A percentile compares a stretch with the other conserved stretches of the same genome.
These are phyloP conservation scores for Eremophila alpestris DNA, from an alignment of 2,797 vertebrate species.

Conservation along the genomic window DNA sequence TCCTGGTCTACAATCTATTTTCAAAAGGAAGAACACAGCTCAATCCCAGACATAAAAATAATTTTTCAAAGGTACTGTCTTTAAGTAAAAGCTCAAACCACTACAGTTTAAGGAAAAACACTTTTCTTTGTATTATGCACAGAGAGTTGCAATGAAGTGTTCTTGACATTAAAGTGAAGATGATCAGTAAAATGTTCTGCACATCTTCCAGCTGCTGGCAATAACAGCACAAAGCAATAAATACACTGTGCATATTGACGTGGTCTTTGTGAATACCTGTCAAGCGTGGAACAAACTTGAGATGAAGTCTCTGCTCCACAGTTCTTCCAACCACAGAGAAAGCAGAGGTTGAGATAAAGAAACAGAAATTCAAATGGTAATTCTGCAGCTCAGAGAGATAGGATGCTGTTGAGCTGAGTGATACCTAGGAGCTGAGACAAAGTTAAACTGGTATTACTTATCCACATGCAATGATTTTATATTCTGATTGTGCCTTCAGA, in stretches of 20 bases:
- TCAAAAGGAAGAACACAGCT: background rate
- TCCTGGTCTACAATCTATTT: background rate
- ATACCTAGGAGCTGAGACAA: background rate
- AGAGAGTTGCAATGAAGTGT: background rate
- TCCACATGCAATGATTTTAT: background rate
- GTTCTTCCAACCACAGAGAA: background rate
- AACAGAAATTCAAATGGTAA: background rate
- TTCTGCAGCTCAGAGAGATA: background rate
- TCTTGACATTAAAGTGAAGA: background rate
- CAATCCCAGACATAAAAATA: background rate
- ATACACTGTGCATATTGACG: background rate
- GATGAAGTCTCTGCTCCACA: background rate
- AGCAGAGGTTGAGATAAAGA: background rate
- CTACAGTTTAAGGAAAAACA: background rate
- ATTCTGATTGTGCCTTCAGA: background rate
- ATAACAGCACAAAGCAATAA: background rate
- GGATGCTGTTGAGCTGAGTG: background rate
- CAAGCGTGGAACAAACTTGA: background rate
- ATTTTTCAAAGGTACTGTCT: background rate
- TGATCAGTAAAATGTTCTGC: background rate
- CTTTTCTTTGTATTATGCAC: background rate
- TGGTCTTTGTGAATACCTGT: background rate
- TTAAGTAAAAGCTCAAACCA: slow-evolving; percentile 19
- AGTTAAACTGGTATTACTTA: background rate
- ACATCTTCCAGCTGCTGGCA: background rate